Evolutionary conservation across 1,140 invertebrate species (phyloP).

Genomic region (Caenorhabditis latens): DNA sequence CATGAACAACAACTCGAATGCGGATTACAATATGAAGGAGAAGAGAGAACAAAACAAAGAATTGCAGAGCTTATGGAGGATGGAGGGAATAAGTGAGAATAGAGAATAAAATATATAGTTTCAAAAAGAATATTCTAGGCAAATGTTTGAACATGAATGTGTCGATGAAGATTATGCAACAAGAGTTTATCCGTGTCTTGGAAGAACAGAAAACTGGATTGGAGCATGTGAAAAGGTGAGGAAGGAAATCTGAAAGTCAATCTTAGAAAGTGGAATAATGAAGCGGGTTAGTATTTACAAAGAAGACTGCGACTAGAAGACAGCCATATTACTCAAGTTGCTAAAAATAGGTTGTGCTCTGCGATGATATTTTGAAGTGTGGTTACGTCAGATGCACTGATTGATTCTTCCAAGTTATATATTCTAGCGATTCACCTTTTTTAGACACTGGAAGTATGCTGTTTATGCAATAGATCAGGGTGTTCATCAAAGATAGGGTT

Average conservation of each 20-base stretch:
- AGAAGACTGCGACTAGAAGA: too few species aligned
- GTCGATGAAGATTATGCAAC: slow-evolving; percentile 56
- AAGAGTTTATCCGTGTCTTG: slow-evolving; percentile 64
- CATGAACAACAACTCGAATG: slow-evolving; percentile 67
- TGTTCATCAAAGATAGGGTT: too few species aligned
- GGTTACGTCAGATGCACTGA: too few species aligned
- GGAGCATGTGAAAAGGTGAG: slow-evolving; percentile 13
- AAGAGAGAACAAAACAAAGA: slow-evolving; percentile 60
- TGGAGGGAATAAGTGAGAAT: slow-evolving; percentile 57
- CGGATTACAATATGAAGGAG: slow-evolving; percentile 64
- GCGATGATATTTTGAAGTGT: too few species aligned
- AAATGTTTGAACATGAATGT: slow-evolving; percentile 67
- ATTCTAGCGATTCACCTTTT: too few species aligned
- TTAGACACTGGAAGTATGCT: too few species aligned
- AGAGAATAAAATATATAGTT: not conserved
- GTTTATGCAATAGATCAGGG: too few species aligned
- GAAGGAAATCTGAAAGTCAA: not conserved
- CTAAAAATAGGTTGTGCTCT: too few species aligned
- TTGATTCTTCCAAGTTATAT: too few species aligned
- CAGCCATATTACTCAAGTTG: too few species aligned
- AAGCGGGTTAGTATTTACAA: too few species aligned
- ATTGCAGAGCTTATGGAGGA: slow-evolving; percentile 65
- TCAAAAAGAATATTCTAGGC: slow-evolving; percentile 1
- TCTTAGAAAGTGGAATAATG: too few species aligned
- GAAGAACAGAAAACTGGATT: slow-evolving; percentile 35